phyloP scores from a whole-genome alignment of 1,140 invertebrate genomes.

The Neodiprion fabricii region DNA sequence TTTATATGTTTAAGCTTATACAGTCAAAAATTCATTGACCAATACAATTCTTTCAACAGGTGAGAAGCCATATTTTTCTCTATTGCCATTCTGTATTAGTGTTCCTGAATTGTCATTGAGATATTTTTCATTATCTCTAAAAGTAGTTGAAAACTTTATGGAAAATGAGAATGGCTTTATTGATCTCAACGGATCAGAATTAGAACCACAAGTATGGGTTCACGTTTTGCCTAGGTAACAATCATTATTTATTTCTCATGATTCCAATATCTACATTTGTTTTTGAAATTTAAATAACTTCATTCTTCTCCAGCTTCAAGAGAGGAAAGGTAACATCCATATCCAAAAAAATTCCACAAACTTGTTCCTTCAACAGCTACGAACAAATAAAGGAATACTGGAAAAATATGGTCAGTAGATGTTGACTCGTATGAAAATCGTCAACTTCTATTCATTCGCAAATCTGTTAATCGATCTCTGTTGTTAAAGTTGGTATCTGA shows the following conservation, averaged over 20 bases:
- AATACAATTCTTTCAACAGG: no score
- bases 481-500: no score
- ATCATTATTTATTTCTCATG: constrained; percentile 7
- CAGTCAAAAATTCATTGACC: no score
- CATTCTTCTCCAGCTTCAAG: constrained; percentile 40
- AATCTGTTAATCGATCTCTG: no score
- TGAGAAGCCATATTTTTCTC: no score
- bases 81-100: constrained; percentile 34
- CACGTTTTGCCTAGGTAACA: constrained; percentile 49
- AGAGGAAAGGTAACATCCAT: constrained; percentile 41
- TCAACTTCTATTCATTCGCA: no score
- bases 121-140: constrained; percentile 25
- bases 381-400: constrained; percentile 49
- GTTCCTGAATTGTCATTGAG: constrained; percentile 32
- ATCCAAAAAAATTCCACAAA: constrained; percentile 38
- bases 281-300: constrained; percentile 5
- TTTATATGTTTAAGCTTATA: neutral
- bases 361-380: constrained; percentile 43
- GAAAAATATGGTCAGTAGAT: constrained; percentile 53
- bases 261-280: neutral
- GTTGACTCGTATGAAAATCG: neutral
- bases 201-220: constrained; percentile 22
- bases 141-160: constrained; percentile 25
- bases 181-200: constrained; percentile 24
- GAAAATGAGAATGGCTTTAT: constrained; percentile 25